Evolutionary conservation across 2,113 vertebrate species (phyloP).

Genomic region (Choloepus hoffmanni): DNA sequence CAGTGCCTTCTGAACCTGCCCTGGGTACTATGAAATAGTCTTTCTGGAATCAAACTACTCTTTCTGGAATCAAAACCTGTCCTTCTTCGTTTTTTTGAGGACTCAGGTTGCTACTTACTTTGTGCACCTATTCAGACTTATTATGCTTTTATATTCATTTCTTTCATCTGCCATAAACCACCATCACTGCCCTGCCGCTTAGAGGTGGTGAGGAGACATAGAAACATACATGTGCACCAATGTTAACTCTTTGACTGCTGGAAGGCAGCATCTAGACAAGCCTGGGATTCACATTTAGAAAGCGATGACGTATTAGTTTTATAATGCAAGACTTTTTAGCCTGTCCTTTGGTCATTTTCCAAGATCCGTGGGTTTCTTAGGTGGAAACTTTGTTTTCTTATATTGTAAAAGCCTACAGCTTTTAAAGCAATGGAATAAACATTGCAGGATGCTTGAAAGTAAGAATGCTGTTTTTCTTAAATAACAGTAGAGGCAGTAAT

Average conservation of each 20-base stretch:
- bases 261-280: background rate
- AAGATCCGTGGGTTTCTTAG: background rate
- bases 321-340: background rate
- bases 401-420: background rate
- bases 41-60: conserved; percentile 66
- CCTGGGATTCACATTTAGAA: background rate
- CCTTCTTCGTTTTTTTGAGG: conserved; percentile 63
- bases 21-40: background rate
- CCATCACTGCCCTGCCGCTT: conserved; percentile 39
- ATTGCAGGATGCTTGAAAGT: background rate
- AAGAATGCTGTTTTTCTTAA: background rate
- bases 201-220: conserved; percentile 51
- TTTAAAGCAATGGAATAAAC: background rate
- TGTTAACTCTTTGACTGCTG: conserved; percentile 41
- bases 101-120: conserved; percentile 63
- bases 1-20: background rate
- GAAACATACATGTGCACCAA: background rate
- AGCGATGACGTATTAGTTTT: background rate
- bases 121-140: conserved; percentile 47
- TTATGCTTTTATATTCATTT: conserved; percentile 74
- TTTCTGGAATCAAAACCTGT: conserved; percentile 48
- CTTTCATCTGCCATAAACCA: conserved; percentile 64
- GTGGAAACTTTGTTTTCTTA: background rate
- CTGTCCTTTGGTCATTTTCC: background rate
- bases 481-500: background rate